Evolutionary conservation across 1,140 invertebrate genomes (phyloP), one percentile per base, ranked within the genome.

Genomic region (Hyposmocoma kahamanoa): DNA sequence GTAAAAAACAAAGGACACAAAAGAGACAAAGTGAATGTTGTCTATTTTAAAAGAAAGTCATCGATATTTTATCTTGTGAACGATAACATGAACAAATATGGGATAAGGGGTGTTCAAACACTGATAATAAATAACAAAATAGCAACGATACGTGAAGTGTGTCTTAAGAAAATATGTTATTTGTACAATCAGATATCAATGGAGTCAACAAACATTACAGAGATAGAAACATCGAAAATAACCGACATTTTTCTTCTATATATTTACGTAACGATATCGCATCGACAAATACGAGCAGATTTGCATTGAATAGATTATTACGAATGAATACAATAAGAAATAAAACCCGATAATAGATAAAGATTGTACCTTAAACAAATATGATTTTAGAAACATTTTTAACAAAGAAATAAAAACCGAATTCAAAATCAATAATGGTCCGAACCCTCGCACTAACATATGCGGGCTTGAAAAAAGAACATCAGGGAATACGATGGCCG

Each of bases 391-490:
- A n/a, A n/a, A n/a, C n/a, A n/a, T n/a, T 48, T 44, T 56, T 50
- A 57, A 58, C 55, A 50, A 49, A 38, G 50, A 41, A 30, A 43
- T 56, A 59, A 54, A 44, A 54, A 34, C 24, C 45, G 48, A 57
- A 59, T 56, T 55, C 50, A 54, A 57, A 57, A 52, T 52, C 26
- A 53, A 13, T 10, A 21, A 41, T n/a, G n/a, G 22, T 21, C 18
- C 58, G 48, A 56, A 54, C 59, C 58, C 69, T 56, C 62, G 52
- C 59, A 53, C 34, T 36, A 63, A 67, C 60, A 62, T 57, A 77
- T 80, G 76, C 73, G 68, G 72, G 76, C 52, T 43, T 53, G 57
- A 71, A 71, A 75, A 72, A n/a, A n/a, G n/a, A n/a, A n/a, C n/a
- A n/a, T n/a, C 61, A 64, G 56, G 44, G 57, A 65, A 70, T 54